Evolutionary conservation across 2,888 invertebrate genomes (phyloP).

Genomic region (Calameuta filiformis): DNA sequence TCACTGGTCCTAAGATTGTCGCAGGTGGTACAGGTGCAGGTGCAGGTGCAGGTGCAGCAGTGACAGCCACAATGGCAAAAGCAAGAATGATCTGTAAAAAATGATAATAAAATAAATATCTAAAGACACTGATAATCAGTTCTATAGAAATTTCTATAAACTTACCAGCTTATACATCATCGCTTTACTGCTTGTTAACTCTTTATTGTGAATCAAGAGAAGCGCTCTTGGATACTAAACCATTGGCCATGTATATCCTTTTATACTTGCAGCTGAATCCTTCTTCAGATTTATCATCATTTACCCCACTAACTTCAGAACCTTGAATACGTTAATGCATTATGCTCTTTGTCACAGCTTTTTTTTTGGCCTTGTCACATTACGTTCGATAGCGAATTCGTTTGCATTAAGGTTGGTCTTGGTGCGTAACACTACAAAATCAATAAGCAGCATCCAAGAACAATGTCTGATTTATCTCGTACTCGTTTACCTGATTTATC

Average conservation of each 20-base stretch:
- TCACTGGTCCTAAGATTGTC: neutral
- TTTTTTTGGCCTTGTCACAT: neutral
- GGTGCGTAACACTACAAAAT: neutral
- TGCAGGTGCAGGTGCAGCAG: neutral
- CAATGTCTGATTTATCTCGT: neutral
- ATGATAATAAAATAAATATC: neutral
- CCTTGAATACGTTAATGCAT: neutral
- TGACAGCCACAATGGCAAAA: neutral
- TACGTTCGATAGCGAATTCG: neutral
- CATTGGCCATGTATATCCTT: neutral
- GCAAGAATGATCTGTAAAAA: neutral
- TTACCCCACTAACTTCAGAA: neutral
- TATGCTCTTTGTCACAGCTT: neutral
- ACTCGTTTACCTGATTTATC: neutral
- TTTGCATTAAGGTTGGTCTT: neutral
- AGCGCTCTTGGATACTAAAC: neutral
- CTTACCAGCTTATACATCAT: neutral
- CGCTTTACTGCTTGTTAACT: neutral
- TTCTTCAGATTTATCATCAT: neutral
- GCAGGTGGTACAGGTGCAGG: neutral
- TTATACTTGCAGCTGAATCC: neutral
- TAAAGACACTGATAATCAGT: neutral
- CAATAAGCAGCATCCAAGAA: neutral
- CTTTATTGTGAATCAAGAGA: neutral
- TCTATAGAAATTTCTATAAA: neutral